phyloP scores from a whole-genome alignment of 2,113 vertebrate species.

The Hyaena hyaena region DNA sequence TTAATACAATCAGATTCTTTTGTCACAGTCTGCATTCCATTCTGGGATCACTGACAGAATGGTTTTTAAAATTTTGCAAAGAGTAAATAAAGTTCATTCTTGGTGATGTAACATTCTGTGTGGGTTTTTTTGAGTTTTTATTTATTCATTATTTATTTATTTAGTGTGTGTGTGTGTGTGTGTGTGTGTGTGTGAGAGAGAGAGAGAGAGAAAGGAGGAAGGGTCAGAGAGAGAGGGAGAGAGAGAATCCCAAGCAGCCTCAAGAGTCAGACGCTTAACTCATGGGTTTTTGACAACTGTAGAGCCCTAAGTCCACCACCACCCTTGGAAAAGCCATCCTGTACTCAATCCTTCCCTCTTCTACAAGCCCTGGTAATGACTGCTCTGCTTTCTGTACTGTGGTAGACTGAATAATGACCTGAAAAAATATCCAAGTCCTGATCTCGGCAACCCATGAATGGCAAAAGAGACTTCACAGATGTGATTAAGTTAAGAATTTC shows the following conservation, averaged over 20 bases:
- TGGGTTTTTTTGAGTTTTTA: background rate
- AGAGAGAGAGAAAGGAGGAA: no score
- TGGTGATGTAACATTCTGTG: background rate
- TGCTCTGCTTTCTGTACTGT: conserved; percentile 1
- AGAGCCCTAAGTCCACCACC: background rate
- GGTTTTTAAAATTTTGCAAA: background rate
- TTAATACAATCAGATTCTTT: conserved; percentile 21
- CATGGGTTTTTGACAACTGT: background rate
- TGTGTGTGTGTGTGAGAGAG: no score
- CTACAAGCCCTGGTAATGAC: background rate
- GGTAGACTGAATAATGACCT: background rate
- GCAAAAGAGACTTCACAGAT: conserved; percentile 9
- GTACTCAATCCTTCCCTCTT: background rate
- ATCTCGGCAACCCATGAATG: background rate
- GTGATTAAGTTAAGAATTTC: conserved; percentile 30
- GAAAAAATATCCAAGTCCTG: conserved; percentile 15
- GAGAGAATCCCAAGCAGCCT: no score
- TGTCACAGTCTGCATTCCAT: background rate
- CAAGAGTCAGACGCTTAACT: no score
- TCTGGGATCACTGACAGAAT: background rate
- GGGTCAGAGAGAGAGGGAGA: no score
- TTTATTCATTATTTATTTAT: no score
- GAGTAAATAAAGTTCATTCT: background rate
- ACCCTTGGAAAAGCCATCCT: background rate
- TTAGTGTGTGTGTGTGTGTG: no score